These are phyloP conservation scores for Acleris cristana DNA, from an alignment of 2,888 invertebrate species.

Conservation along the genomic window DNA sequence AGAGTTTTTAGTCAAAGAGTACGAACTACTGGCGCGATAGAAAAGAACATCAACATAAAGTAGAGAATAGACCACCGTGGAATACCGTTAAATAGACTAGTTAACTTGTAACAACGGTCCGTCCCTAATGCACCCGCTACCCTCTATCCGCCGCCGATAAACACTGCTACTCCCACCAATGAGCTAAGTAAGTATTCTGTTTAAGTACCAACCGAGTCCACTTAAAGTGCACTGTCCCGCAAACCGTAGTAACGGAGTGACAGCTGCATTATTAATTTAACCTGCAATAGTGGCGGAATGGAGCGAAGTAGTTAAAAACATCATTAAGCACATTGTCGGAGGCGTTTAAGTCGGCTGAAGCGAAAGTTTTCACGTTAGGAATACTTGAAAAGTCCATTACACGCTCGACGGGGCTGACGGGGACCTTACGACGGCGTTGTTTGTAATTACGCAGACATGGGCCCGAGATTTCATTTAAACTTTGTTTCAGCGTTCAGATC, in stretches of 20 bases:
- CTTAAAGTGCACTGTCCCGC: conserved; percentile 36
- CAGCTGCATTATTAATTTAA: conserved; percentile 68
- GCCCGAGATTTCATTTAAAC: conserved; percentile 77
- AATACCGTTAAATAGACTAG: conserved; percentile 28
- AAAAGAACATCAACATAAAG: conserved; percentile 9
- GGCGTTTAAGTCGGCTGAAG: conserved; percentile 71
- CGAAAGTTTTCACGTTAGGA: conserved; percentile 80
- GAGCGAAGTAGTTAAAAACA: conserved; percentile 78
- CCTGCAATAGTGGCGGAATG: conserved; percentile 66
- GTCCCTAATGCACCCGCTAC: conserved; percentile 31
- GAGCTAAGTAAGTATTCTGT: conserved; percentile 36
- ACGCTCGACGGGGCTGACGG: conserved; percentile 70
- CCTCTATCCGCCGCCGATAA: conserved; percentile 28
- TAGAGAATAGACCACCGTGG: conserved; percentile 3
- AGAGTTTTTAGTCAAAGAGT: neutral
- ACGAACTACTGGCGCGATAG: neutral
- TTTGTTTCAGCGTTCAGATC: conserved; percentile 68
- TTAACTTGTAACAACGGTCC: conserved; percentile 28
- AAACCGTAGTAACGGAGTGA: conserved; percentile 44
- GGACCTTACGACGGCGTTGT: conserved; percentile 72
- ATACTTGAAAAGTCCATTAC: conserved; percentile 83
- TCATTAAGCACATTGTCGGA: conserved; percentile 79
- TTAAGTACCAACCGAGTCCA: conserved; percentile 32
- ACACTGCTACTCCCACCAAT: conserved; percentile 30
- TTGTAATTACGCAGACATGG: conserved; percentile 79